These are phyloP conservation scores for Anoplophora glabripennis DNA, from an alignment of 1,140 invertebrate species.

Conservation along the genomic window DNA sequence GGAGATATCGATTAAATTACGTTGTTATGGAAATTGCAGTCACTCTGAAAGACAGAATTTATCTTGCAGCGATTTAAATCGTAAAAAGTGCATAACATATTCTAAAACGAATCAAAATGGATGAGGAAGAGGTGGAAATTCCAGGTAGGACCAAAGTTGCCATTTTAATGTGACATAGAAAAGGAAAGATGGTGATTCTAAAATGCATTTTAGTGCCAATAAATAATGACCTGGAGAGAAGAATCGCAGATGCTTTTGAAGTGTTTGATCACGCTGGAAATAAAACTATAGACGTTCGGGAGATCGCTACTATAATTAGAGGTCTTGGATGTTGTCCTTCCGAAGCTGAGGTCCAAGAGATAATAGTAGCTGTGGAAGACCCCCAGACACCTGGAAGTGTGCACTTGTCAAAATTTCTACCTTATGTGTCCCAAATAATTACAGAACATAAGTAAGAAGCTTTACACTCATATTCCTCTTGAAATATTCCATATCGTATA, in stretches of 20 bases:
- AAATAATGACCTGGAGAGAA: conserved; percentile 62
- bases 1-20: too few species aligned
- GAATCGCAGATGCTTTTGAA: conserved; percentile 79
- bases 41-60: too few species aligned
- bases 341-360: conserved; percentile 82
- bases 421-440: conserved; percentile 66
- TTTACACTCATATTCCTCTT: too few species aligned
- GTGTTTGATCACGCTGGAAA: conserved; percentile 83
- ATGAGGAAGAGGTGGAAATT: conserved; percentile 32
- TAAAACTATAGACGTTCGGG: conserved; percentile 80
- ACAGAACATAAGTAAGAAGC: conserved; percentile 70
- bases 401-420: conserved; percentile 62
- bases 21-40: too few species aligned
- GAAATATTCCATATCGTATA: too few species aligned
- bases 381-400: conserved; percentile 69
- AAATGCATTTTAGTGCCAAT: background rate
- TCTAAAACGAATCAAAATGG: conserved; percentile 5
- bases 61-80: too few species aligned
- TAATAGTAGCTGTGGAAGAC: conserved; percentile 75
- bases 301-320: conserved; percentile 82
- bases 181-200: background rate
- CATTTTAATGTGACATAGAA: background rate
- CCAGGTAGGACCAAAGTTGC: conserved; percentile 13
- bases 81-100: too few species aligned
- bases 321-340: conserved; percentile 78